These are phyloP conservation scores for Monodelphis domestica DNA, from an alignment of 2,797 vertebrate species.

Conservation along the genomic window DNA sequence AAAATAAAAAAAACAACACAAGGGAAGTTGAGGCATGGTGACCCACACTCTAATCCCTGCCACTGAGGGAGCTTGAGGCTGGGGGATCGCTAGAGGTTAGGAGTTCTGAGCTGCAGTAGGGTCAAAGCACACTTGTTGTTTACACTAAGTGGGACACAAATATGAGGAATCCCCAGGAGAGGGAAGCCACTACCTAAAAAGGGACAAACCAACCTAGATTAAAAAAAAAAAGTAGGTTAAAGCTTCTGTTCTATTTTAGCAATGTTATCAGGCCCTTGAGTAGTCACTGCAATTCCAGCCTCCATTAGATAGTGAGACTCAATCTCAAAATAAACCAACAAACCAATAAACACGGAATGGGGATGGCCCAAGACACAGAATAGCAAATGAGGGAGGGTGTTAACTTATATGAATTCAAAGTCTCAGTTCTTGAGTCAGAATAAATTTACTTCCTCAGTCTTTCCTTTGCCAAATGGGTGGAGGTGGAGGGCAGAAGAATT, in stretches of 20 bases:
- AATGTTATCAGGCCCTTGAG: neutral
- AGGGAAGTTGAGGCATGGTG: neutral
- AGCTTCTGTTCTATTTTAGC: neutral
- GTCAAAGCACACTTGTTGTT: neutral
- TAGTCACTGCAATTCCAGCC: neutral
- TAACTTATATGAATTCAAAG: slow-evolving; percentile 61
- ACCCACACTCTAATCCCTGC: neutral
- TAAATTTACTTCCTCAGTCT: slow-evolving; percentile 37
- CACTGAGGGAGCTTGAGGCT: neutral
- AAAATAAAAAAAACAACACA: no score
- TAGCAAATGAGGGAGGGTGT: slow-evolving; percentile 51
- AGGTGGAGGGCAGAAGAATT: slow-evolving; percentile 68
- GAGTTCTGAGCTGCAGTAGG: neutral
- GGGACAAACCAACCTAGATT: neutral
- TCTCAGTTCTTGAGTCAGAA: slow-evolving; percentile 66
- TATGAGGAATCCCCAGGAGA: neutral
- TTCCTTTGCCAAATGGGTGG: slow-evolving; percentile 64
- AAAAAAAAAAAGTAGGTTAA: neutral
- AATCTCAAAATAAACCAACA: neutral
- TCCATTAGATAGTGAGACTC: neutral
- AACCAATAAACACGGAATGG: slow-evolving; percentile 25
- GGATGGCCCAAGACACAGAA: slow-evolving; percentile 66
- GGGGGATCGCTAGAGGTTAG: neutral
- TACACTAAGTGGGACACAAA: neutral
- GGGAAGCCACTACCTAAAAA: neutral